Evolutionary conservation across 2,888 invertebrate genomes (phyloP), one percentile per base, ranked within the genome.

Genomic region (Nipponacmea schrenckii): DNA sequence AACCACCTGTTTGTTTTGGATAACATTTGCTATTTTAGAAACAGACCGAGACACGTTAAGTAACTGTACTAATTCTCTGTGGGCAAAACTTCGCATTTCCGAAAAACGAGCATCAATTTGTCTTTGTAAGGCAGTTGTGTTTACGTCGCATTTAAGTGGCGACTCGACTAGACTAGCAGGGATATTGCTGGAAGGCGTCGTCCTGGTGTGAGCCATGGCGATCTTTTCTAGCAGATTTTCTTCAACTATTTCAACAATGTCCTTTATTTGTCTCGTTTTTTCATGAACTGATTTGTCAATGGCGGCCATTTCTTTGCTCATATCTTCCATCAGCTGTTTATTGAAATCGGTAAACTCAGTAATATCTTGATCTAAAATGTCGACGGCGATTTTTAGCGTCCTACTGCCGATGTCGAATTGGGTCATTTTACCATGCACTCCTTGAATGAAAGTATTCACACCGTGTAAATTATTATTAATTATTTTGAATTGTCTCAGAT

Each of bases 401-500:
- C 77, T 74, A 26, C 73, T 72, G 45, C 78, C 77, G 15, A 76
- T 70, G n/a, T 79, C 78, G 24, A 78, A 72, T n/a, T 81, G 75
- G 12, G 73, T 75, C 8, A 85, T 67, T 64, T 81, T 77, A 12
- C 75, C 65, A 39, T 79, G 75, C 5, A 82, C 68, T 0, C 73
- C 73, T 31, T 82, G 82, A 20, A 81, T 67, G 8, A 78, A 74
- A 10, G 76, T 79, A 50, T 82, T 78, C 7, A 81, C 69, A 1
- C 75, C 75, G 56, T 83, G 80, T 14, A 84, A 62, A 50, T 80
- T 79, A 4, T 81, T 83, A 50, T 81, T 81, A 0, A 85, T 79
- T 0, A 79, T 77, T 14, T 82, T 75, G 70, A 85, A 84, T 72
- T 82, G 83, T 20, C 84, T 72, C 0, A 84, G 77, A 72, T 80